Evolutionary conservation across 2,888 invertebrate species (phyloP).

Genomic region (Parapristionchus giblindavisi): DNA sequence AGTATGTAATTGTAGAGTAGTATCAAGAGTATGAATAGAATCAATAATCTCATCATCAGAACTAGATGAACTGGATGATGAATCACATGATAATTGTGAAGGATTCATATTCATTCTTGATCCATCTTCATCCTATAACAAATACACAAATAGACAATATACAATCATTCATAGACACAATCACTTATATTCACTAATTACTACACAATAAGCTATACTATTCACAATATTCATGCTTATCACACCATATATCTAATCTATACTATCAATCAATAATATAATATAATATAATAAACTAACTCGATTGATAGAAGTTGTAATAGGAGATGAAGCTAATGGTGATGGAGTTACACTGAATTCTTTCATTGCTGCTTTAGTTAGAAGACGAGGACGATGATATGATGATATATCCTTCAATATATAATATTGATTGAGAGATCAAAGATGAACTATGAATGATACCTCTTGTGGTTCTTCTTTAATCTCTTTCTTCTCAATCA

Average conservation of each 20-base stretch:
- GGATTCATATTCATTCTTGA: background rate
- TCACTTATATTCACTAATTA: background rate
- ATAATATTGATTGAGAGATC: background rate
- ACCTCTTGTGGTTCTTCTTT: conserved; percentile 26
- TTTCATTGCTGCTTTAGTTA: conserved; percentile 31
- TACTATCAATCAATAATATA: background rate
- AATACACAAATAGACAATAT: background rate
- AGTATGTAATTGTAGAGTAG: no score
- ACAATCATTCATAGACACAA: background rate
- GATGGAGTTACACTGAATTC: background rate
- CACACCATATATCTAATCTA: background rate
- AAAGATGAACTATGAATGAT: background rate
- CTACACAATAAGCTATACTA: background rate
- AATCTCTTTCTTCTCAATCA: conserved; percentile 14
- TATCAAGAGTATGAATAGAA: no score
- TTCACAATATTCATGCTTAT: background rate
- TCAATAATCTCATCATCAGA: conserved; percentile 9
- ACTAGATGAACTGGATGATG: conserved; percentile 6
- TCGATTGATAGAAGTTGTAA: background rate
- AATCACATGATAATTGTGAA: background rate
- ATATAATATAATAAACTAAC: background rate
- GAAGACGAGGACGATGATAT: conserved; percentile 13
- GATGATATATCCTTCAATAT: no score
- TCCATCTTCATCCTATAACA: conserved; percentile 4
- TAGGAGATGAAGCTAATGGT: background rate